Evolutionary conservation across 2,888 invertebrate genomes (phyloP).

Genomic region (Drosophila sordidapex): DNA sequence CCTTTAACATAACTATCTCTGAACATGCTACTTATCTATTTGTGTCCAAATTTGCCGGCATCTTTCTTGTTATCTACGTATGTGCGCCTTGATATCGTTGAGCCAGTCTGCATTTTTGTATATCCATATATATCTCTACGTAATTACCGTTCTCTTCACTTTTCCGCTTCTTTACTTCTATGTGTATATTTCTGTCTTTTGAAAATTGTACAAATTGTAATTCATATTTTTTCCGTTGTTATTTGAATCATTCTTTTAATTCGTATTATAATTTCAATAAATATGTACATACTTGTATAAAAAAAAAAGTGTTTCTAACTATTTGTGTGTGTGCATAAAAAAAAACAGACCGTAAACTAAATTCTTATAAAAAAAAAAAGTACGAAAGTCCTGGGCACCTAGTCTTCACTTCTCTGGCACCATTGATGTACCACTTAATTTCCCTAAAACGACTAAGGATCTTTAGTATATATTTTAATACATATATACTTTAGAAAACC

Average conservation of each 20-base stretch:
- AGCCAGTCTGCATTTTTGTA: constrained; percentile 74
- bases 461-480: constrained; percentile 13
- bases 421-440: constrained; percentile 39
- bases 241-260: constrained; percentile 36
- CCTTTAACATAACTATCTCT: constrained; percentile 29
- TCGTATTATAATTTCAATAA: constrained; percentile 44
- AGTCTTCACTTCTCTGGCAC: constrained; percentile 45
- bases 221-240: constrained; percentile 28
- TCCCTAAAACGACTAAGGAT: constrained; percentile 15
- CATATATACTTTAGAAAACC: constrained; percentile 9
- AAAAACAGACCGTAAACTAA: constrained; percentile 19
- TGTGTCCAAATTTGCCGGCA: constrained; percentile 54
- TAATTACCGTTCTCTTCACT: constrained; percentile 41
- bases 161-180: constrained; percentile 53
- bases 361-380: constrained; percentile 11
- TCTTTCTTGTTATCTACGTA: constrained; percentile 64
- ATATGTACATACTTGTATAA: constrained; percentile 44
- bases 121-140: constrained; percentile 39
- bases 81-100: constrained; percentile 69
- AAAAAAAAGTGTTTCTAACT: constrained; percentile 42
- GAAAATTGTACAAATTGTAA: constrained; percentile 49
- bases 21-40: constrained; percentile 36
- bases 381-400: constrained; percentile 48
- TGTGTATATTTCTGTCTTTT: constrained; percentile 60
- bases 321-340: constrained; percentile 59